These are phyloP conservation scores for Drosophila cognata DNA, from an alignment of 2,888 invertebrate species.

Conservation along the genomic window DNA sequence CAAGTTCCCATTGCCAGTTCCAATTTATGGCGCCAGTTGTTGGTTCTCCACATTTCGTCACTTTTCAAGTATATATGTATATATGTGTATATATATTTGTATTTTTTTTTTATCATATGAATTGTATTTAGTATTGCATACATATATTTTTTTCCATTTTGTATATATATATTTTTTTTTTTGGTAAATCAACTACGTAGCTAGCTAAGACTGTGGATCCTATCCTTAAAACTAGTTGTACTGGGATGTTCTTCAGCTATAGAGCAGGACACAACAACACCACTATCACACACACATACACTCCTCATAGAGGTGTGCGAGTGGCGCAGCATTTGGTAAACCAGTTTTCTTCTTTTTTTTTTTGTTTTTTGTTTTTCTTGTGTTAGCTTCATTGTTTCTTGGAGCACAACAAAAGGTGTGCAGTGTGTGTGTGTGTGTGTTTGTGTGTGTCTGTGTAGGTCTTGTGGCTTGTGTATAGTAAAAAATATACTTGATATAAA, in stretches of 20 bases:
- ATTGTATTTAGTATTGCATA: conserved; percentile 59
- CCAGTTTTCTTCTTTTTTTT: conserved; percentile 56
- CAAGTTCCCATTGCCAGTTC: conserved; percentile 28
- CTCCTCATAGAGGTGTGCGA: conserved; percentile 9
- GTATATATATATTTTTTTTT: conserved; percentile 1
- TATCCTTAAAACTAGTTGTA: conserved; percentile 65
- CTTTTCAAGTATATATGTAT: conserved; percentile 57
- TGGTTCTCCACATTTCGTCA: conserved; percentile 38
- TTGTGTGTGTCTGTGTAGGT: conserved; percentile 9
- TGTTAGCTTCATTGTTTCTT: conserved; percentile 23
- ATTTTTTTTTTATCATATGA: conserved; percentile 33
- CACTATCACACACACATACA: conserved; percentile 2
- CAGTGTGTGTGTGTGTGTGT: conserved; percentile 24
- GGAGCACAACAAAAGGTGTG: conserved; percentile 63
- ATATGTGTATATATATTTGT: conserved; percentile 37
- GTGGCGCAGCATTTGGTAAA: conserved; percentile 67
- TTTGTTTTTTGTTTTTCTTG: conserved; percentile 7
- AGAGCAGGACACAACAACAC: conserved; percentile 36
- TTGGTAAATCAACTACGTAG: conserved; percentile 34
- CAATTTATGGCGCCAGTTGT: conserved; percentile 14
- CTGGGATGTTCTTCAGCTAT: conserved; percentile 40
- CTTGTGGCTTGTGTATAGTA: conserved; percentile 17
- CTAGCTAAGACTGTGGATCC: conserved; percentile 44
- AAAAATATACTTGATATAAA: conserved; percentile 10
- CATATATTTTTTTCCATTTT: not conserved